phyloP scores from a whole-genome alignment of 1,140 invertebrate species.

The Drosophila persimilis region DNA sequence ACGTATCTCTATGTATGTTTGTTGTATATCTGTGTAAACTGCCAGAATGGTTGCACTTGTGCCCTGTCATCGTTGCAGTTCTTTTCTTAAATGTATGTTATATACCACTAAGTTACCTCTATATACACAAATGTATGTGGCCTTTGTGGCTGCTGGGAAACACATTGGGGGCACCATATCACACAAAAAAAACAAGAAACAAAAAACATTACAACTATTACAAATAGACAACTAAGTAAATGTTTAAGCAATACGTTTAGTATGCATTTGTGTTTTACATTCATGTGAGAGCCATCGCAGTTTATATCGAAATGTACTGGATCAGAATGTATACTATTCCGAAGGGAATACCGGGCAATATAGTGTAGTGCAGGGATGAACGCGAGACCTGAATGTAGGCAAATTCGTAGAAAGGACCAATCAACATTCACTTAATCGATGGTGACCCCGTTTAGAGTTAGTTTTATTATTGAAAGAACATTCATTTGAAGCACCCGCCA shows the following conservation, averaged over 20 bases:
- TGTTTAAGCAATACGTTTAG: too few species aligned
- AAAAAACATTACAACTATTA: too few species aligned
- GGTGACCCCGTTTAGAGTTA: slow-evolving; percentile 4
- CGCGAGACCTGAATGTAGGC: too few species aligned
- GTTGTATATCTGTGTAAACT: slow-evolving; percentile 37
- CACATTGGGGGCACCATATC: not conserved
- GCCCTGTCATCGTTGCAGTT: slow-evolving; percentile 12
- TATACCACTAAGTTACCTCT: slow-evolving; percentile 39
- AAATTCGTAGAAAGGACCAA: too few species aligned
- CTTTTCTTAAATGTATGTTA: not conserved
- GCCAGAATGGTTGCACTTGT: slow-evolving; percentile 27
- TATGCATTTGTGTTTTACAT: too few species aligned
- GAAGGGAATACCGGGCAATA: too few species aligned
- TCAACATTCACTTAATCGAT: not conserved
- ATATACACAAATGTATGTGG: slow-evolving; percentile 12
- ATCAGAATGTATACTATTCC: too few species aligned
- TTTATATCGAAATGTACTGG: too few species aligned
- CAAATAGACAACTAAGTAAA: too few species aligned
- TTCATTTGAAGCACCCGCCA: slow-evolving; percentile 1
- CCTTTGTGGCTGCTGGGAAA: slow-evolving; percentile 32
- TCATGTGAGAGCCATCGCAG: too few species aligned
- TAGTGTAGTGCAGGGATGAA: too few species aligned
- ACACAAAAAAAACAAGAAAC: too few species aligned
- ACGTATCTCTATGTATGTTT: slow-evolving; percentile 9
- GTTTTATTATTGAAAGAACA: slow-evolving; percentile 24